Evolutionary conservation across 64 coral and sea anemone species (phyloP).

Genomic region (Stichodactyla mertensii): DNA sequence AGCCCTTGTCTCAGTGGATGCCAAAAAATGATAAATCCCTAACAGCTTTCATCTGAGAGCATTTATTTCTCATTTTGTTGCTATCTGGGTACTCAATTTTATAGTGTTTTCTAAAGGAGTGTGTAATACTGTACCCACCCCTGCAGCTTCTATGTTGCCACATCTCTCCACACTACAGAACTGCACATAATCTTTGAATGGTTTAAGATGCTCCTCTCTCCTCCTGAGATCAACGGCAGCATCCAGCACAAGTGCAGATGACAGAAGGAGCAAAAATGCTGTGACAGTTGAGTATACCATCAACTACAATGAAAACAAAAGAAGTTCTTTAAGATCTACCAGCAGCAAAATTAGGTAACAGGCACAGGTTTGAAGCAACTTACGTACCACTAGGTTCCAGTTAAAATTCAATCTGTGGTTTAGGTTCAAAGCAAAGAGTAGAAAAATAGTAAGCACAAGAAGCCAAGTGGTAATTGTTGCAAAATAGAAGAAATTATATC

Average conservation of each 20-base stretch:
- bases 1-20: no score
- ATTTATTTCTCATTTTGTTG: no score
- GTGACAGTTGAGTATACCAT: constrained; percentile 69
- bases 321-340: not conserved
- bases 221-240: constrained; percentile 39
- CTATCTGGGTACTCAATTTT: no score
- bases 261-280: constrained; percentile 73
- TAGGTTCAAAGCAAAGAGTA: constrained; percentile 48
- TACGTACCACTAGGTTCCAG: constrained; percentile 74
- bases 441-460: constrained; percentile 63
- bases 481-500: constrained; percentile 98
- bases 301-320: constrained; percentile 42
- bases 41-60: no score
- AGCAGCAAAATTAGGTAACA: not conserved
- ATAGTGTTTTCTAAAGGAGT: no score
- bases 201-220: not conserved
- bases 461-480: constrained; percentile 86
- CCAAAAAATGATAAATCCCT: no score
- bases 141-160: constrained; percentile 92
- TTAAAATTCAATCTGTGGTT: constrained; percentile 67
- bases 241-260: constrained; percentile 79
- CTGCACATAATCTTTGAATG: no score
- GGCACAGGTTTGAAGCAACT: no score
- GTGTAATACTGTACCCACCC: constrained; percentile 49
- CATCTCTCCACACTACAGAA: constrained; percentile 54